Base-by-base conservation (phyloP, 2,888 invertebrate species). In the Plagiodera versicolora region DNA sequence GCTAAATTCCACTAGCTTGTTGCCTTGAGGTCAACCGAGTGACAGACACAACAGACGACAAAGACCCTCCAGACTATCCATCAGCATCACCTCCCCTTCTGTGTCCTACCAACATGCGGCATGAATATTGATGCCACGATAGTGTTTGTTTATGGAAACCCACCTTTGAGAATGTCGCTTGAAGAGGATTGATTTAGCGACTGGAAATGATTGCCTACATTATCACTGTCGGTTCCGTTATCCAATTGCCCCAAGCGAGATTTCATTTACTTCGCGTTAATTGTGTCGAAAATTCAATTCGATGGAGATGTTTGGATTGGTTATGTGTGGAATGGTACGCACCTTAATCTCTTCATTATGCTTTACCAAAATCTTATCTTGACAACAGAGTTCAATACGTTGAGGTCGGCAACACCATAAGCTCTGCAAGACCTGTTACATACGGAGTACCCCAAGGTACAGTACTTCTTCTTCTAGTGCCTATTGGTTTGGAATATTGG, bases 71-170 rank as follows among this genome's bases (percentile, higher is more conserved):
- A 19, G 18, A 17, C 18, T 19, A 8, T 49, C 30, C 28, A 1
- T 39, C 28, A 16, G 4, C 17, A 44, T 58, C 5, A 28, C 44
- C 60, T 35, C 58, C 56, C 46, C 54, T 63, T 47, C 54, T 44
- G 46, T 60, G 61, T 63, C 46, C 47, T 10, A 48, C 28, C 56
- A 39, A 11, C 14, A 56, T 64, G 53, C 51, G 46, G 45, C 16
- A 59, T 67, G 63, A 60, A 67, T 67, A 67, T 65, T 67, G 52
- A 67, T 59, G 50, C 47, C 54, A 32, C 39, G 39, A 16, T 24
- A 49, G 49, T 67, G 64, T 67, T 67, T 67, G 66, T 65, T 63
- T 61, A 67, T 67, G 66, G 58, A 65, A 67, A 67, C 63, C 39
- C 49, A 58, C 57, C 61, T 60, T 60, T 50, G 58, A 54, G 55